A percentile compares a stretch with the other conserved stretches of the same genome.
Conservation (phyloP, 1,140 invertebrate genomes). For the Drosophila pallidifrons region DNA sequence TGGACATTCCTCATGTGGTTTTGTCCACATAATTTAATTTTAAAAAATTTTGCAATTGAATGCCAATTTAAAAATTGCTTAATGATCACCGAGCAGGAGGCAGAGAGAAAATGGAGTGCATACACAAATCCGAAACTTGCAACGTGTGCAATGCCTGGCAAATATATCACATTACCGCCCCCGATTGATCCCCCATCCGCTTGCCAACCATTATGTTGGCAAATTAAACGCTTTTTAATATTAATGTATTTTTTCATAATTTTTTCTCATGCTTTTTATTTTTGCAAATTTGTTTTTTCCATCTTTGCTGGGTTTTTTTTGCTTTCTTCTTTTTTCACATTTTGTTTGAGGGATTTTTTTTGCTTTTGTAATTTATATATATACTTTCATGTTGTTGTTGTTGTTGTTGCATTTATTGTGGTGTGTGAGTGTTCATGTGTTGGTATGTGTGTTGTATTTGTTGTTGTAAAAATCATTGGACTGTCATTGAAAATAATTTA, state of each 20-base stretch:
- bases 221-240: conserved; percentile 82
- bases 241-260: conserved; percentile 73
- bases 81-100: conserved; percentile 51
- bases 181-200: conserved; percentile 8
- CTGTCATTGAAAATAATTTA: conserved; percentile 75
- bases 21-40: conserved; percentile 74
- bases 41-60: conserved; percentile 63
- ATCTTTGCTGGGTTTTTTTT: conserved; percentile 49
- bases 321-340: conserved; percentile 41
- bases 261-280: conserved; percentile 57
- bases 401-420: conserved; percentile 33
- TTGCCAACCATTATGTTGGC: conserved; percentile 56
- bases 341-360: conserved; percentile 56
- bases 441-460: conserved; percentile 24
- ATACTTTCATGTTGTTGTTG: conserved; percentile 35
- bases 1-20: conserved; percentile 44
- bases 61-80: conserved; percentile 73
- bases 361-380: conserved; percentile 50
- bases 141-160: conserved; percentile 58
- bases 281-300: conserved; percentile 57
- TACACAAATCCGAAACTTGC: conserved; percentile 45
- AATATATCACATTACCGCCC: conserved; percentile 63
- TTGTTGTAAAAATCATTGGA: conserved; percentile 69
- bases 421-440: conserved; percentile 22
- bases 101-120: not conserved